Base-by-base conservation (phyloP, 64 coral and sea anemone genomes). In the Cladopsammia gracilis region DNA sequence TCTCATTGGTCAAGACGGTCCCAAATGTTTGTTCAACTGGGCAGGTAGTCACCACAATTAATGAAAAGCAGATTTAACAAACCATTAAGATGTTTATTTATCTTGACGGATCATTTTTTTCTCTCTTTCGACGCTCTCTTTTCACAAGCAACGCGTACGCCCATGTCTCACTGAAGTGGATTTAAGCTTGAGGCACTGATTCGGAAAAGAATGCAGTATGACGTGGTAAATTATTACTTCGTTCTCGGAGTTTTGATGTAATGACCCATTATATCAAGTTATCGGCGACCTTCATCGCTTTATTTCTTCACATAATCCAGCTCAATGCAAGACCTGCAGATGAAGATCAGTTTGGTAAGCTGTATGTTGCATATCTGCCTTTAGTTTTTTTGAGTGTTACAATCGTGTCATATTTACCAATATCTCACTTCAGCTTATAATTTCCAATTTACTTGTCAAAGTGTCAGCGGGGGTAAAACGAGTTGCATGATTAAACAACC, bases 391-490 rank as follows among this genome's bases (percentile, higher is more conserved):
- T 66, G 19, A 24, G 34, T 34, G 34, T 34, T 34, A 34, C 34
- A 34, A 34, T 34, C 34, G 0, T 34, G 34, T 34, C 14, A 44
- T 62, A 47, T 11, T 46, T 50, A 83, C 18, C 4, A 20, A 75
- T 75, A 75, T 43, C 43, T 83, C 10, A 4, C 3, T 18, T 22
- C 48, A 51, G 19, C 34, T 48, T 18, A 9, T 3, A 10, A 24
- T 20, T 54, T 52, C 20, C 64, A 62, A 62, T 47, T 64, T 3
- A 82, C 5, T 64, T 64, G 58, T 64, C 57, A 82, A 45, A 7
- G 5, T 49, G 50, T n/a, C 80, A 83, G 80, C 62, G 19, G 80
- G 80, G 44, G 80, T 83, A 22, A 48, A 24, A 75, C 7, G 46
- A 45, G 7, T 56, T 34, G 2, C 34, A 34, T 34, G 34, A 34